These are phyloP conservation scores for Vanacampus margaritifer DNA, from an alignment of 2,113 vertebrate species.

Conservation along the genomic window DNA sequence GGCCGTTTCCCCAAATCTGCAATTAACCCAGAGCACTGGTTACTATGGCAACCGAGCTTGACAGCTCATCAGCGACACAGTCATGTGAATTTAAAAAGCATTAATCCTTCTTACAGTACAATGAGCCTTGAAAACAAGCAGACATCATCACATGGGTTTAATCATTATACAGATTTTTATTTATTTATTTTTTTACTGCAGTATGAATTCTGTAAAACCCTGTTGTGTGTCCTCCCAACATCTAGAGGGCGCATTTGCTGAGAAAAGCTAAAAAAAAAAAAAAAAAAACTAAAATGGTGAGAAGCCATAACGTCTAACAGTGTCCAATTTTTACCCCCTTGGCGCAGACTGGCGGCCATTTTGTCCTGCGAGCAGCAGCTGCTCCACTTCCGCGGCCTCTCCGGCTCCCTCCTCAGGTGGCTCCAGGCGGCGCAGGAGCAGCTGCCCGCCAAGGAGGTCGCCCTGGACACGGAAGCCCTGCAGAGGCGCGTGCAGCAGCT, in stretches of 20 bases:
- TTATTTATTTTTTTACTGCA: no score
- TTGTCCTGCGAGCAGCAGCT: slow-evolving; percentile 74
- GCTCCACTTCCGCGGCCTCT: slow-evolving; percentile 68
- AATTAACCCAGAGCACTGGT: slow-evolving; percentile 8
- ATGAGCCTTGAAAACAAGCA: no score
- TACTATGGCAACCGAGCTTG: no score
- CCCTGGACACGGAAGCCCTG: slow-evolving; percentile 78
- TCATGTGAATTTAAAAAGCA: no score
- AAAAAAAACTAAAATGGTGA: neutral
- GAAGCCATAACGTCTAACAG: neutral
- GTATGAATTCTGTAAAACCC: no score
- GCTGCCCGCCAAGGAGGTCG: slow-evolving; percentile 78
- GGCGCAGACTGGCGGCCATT: slow-evolving; percentile 58
- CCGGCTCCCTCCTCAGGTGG: slow-evolving; percentile 82
- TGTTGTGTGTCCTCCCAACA: no score
- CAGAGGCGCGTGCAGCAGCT: slow-evolving; percentile 82
- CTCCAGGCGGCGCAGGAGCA: slow-evolving; percentile 83
- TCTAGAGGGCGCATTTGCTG: no score
- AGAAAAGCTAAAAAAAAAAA: no score
- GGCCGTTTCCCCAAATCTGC: slow-evolving; percentile 24
- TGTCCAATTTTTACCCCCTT: neutral
- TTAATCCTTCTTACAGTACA: no score
- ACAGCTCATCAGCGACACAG: no score
- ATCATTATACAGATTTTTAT: no score
- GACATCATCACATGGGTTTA: no score